These are phyloP conservation scores for Larimichthys polyactis DNA, from an alignment of 2,113 vertebrate species.

Conservation along the genomic window DNA sequence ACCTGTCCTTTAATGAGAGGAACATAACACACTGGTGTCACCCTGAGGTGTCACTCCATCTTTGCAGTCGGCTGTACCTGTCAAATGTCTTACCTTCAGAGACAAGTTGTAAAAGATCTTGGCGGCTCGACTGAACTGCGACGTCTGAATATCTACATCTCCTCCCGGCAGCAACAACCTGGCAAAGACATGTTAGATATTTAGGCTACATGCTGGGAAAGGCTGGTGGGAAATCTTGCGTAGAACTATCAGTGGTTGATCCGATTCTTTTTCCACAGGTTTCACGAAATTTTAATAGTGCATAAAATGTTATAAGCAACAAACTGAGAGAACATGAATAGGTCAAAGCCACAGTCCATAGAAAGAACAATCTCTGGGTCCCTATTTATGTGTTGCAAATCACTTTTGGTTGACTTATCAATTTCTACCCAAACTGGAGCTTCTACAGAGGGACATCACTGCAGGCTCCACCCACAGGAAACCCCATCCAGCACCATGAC, in stretches of 20 bases:
- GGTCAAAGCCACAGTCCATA: background rate
- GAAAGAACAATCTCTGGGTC: background rate
- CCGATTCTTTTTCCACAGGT: no score
- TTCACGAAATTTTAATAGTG: no score
- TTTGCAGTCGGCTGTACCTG: background rate
- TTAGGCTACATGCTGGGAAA: background rate
- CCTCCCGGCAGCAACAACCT: conserved; percentile 85
- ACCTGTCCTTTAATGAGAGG: background rate
- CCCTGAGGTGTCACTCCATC: background rate
- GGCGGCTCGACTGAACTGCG: conserved; percentile 75
- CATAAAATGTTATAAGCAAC: no score
- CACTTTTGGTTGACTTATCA: no score
- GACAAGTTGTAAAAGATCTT: conserved; percentile 83
- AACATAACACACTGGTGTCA: background rate
- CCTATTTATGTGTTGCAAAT: no score
- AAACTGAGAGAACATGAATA: no score
- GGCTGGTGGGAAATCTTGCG: background rate
- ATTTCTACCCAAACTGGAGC: no score
- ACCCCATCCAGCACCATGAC: background rate
- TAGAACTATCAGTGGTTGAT: no score
- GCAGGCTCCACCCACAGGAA: background rate
- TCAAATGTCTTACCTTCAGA: conserved; percentile 71
- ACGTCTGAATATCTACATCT: conserved; percentile 78
- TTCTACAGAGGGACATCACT: no score
- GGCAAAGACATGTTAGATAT: background rate